phyloP scores from a whole-genome alignment of 2,888 invertebrate species.

The Sisyra terminalis region DNA sequence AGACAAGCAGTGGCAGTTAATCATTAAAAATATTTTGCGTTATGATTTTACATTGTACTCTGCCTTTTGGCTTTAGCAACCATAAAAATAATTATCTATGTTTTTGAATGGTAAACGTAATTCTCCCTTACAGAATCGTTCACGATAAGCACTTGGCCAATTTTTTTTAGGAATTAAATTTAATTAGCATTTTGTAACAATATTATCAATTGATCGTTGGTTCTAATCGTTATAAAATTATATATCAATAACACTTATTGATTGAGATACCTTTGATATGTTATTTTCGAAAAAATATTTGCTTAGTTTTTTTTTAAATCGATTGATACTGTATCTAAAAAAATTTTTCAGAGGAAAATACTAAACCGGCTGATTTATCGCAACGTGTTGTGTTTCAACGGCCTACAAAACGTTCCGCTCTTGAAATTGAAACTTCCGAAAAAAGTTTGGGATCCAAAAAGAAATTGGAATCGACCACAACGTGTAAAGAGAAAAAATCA shows the following conservation, averaged over 20 bases:
- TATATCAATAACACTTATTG: neutral
- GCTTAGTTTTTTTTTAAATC: no score
- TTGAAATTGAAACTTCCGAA: slow-evolving; percentile 6
- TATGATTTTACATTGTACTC: no score
- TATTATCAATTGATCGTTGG: neutral
- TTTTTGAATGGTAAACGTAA: no score
- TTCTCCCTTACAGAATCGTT: no score
- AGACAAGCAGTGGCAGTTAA: no score
- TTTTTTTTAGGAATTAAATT: no score
- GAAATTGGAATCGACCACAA: slow-evolving; percentile 8
- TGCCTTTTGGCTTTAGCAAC: no score
- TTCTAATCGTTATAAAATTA: neutral
- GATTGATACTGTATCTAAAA: neutral
- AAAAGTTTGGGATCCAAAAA: slow-evolving; percentile 9
- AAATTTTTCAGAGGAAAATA: slow-evolving; percentile 33
- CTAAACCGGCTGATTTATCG: slow-evolving; percentile 40
- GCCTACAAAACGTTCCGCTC: slow-evolving; percentile 10
- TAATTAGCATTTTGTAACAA: neutral
- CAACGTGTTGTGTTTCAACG: slow-evolving; percentile 38
- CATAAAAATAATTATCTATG: no score
- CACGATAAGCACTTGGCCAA: no score
- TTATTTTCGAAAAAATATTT: no score
- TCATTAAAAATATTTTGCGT: no score
- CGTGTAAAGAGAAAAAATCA: slow-evolving; percentile 16
- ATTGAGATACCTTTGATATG: slow-evolving; percentile 7